Conservation (phyloP, 2,113 vertebrate genomes). For the Alaudala cheleensis region DNA sequence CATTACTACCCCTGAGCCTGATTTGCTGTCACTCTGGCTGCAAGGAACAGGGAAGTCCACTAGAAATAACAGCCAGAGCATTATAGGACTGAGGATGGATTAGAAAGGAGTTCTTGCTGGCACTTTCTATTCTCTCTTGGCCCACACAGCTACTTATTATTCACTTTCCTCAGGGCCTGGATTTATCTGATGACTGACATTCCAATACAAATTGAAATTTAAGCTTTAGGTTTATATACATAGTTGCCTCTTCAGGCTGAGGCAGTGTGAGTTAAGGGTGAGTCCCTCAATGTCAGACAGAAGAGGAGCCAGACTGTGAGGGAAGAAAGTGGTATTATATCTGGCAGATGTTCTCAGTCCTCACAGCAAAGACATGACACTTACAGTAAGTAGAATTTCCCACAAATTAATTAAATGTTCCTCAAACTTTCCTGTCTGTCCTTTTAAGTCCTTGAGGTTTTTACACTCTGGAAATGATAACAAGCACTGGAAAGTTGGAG, state of each 20-base stretch:
- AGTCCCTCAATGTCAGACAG: constrained; percentile 51
- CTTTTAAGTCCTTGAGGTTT: constrained; percentile 64
- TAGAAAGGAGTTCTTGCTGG: constrained; percentile 30
- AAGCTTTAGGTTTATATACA: constrained; percentile 29
- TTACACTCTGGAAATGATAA: constrained; percentile 54
- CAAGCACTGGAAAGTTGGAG: constrained; percentile 46
- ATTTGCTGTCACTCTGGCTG: constrained; percentile 14
- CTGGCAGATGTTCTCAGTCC: constrained; percentile 63
- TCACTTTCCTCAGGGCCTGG: constrained; percentile 28
- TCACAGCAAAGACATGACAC: constrained; percentile 56
- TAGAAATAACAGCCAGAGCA: neutral
- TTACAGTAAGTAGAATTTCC: constrained; percentile 54
- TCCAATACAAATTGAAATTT: constrained; percentile 47
- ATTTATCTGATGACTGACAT: constrained; percentile 53
- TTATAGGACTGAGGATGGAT: neutral
- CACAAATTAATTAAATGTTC: constrained; percentile 65
- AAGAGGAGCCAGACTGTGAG: constrained; percentile 45
- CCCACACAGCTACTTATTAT: constrained; percentile 47
- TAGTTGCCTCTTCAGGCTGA: constrained; percentile 6
- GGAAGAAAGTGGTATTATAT: constrained; percentile 38
- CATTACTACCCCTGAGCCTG: neutral
- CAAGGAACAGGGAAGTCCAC: neutral
- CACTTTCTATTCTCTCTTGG: constrained; percentile 31
- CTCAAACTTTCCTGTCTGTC: constrained; percentile 56
- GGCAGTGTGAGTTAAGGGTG: constrained; percentile 22